A percentile compares a stretch with the other conserved stretches of the same genome.
phyloP scores from a whole-genome alignment of 2,888 invertebrate species.

The Ariolimax columbianus region DNA sequence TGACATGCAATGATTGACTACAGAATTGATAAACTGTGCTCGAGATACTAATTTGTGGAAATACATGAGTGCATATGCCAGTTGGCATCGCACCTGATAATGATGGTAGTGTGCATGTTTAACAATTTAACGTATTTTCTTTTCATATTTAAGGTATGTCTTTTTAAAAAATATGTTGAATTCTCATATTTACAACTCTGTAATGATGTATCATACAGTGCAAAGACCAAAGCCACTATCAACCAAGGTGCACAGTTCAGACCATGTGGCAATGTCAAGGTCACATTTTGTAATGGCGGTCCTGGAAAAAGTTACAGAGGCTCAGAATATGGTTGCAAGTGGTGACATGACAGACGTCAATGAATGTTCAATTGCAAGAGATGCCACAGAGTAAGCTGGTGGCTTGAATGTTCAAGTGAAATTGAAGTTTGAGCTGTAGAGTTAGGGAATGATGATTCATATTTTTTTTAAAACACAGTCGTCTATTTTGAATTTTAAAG shows the following conservation, averaged over 20 bases:
- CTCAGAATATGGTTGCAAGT: conserved; percentile 51
- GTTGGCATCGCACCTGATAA: no score
- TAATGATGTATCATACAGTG: conserved; percentile 58
- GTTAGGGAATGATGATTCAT: no score
- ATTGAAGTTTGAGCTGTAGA: neutral
- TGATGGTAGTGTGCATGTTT: no score
- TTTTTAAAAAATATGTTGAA: no score
- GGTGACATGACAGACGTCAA: conserved; percentile 41
- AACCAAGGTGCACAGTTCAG: conserved; percentile 68
- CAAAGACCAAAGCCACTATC: conserved; percentile 75
- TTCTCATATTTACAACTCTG: neutral
- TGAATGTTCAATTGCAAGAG: conserved; percentile 8
- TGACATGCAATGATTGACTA: no score
- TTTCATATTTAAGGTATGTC: no score
- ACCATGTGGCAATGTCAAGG: conserved; percentile 80
- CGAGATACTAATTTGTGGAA: no score
- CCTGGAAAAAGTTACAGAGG: conserved; percentile 80
- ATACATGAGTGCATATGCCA: no score
- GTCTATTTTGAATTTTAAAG: no score
- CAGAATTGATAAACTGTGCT: no score
- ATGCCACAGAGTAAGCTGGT: conserved; percentile 36
- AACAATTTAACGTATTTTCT: no score
- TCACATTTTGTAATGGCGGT: conserved; percentile 80
- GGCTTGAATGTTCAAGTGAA: neutral
- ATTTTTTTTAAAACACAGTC: no score